phyloP scores from a whole-genome alignment of 2,113 vertebrate species.

The Anolis carolinensis region DNA sequence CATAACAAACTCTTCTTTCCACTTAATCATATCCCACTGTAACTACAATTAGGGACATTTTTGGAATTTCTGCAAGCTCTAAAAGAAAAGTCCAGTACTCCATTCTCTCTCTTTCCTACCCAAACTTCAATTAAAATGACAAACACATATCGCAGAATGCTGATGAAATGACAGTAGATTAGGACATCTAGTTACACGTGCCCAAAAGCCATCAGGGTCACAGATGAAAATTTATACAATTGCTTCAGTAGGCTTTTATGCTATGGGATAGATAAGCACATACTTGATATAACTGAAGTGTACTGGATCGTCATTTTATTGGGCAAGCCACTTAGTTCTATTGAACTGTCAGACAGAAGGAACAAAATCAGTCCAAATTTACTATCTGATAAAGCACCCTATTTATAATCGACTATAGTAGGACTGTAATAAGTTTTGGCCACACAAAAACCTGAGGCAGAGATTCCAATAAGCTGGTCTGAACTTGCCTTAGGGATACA shows the following conservation, averaged over 20 bases:
- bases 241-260: not conserved
- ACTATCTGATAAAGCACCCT: slow-evolving; percentile 61
- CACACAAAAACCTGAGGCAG: slow-evolving; percentile 62
- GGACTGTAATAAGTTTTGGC: slow-evolving; percentile 73
- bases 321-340: slow-evolving; percentile 62
- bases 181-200: not conserved
- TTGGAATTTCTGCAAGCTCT: not conserved
- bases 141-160: not conserved
- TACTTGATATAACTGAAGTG: slow-evolving; percentile 14
- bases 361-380: slow-evolving; percentile 64
- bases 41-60: not conserved
- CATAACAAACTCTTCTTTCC: slow-evolving; percentile 18
- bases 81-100: not conserved
- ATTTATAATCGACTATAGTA: slow-evolving; percentile 62
- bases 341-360: slow-evolving; percentile 45
- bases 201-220: not conserved
- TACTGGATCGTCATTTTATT: slow-evolving; percentile 53
- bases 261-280: not conserved
- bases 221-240: not conserved
- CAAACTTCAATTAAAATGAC: not conserved
- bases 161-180: not conserved
- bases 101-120: slow-evolving; percentile 26
- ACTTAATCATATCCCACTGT: not conserved
- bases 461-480: slow-evolving; percentile 70
- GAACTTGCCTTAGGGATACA: slow-evolving; percentile 71